Evolutionary conservation across 2,797 vertebrate genomes (phyloP), one percentile per base, ranked within the genome.

Genomic region (Discoglossus pictus): DNA sequence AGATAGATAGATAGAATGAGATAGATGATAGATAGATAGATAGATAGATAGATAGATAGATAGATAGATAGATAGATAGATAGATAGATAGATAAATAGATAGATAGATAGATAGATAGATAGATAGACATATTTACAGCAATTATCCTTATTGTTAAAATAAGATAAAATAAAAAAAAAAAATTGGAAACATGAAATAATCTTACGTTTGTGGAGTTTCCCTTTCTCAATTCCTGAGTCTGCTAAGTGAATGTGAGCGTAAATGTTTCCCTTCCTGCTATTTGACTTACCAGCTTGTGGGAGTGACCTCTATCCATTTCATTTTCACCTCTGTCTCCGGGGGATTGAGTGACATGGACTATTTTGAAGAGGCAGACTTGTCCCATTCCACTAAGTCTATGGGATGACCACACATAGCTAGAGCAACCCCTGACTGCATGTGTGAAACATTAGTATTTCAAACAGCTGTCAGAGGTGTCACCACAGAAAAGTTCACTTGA

Each of bases 241-340:
- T 71, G 51, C 16, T 20, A 53, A 56, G 53, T 50, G 53, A 53
- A 64, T 64, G 23, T 64, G 52, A 59, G 24, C 9, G 24, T 24
- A 10, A 56, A 46, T 51, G 36, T 16, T 59, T 51, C 74, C 61
- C 64, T 76, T 68, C 80, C 35, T 81, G 80, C 81, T 81, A 79
- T 71, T 71, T 73, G 56, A 68, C 76, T 75, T 51, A 18, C 43
- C 50, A 58, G 50, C 21, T 34, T 62, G 48, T 71, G 75, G 74
- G 53, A 80, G 72, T 80, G 78, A 79, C 76, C 67, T 72, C 78
- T 74, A 51, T 72, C 69, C 27, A 79, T 55, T 75, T 76, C 52
- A 70, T 58, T 68, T 0, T 76, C 81, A 83, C 63, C 79, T 66
- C 74, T 78, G 80, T 83, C 78, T 79, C 73, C 81, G 78, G 76